Conservation (phyloP, 2,888 invertebrate species). For the Octodonta nipae region DNA sequence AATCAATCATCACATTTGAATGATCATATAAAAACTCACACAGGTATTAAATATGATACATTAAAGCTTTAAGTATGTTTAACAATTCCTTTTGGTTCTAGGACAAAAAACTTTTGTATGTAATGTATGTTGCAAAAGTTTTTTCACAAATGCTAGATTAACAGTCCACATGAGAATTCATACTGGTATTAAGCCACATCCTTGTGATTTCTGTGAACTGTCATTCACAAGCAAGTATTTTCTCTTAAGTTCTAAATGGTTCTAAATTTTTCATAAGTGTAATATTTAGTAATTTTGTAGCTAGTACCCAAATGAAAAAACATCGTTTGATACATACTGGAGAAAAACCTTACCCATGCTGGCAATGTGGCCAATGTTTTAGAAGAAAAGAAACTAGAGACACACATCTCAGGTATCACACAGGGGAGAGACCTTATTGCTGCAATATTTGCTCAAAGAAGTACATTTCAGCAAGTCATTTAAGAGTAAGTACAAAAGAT, state of each 20-base stretch:
- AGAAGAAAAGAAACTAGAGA: conserved; percentile 33
- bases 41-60: conserved; percentile 19
- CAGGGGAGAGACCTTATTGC: conserved; percentile 30
- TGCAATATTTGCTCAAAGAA: conserved; percentile 32
- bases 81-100: conserved; percentile 11
- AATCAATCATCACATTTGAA: conserved; percentile 30
- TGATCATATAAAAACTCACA: conserved; percentile 28
- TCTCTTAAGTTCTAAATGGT: background rate
- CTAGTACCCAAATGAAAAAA: conserved; percentile 30
- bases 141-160: conserved; percentile 26
- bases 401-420: conserved; percentile 33
- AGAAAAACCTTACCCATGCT: conserved; percentile 32
- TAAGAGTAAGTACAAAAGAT: conserved; percentile 22
- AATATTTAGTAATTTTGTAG: conserved; percentile 15
- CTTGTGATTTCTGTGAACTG: conserved; percentile 26
- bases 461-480: conserved; percentile 32
- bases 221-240: conserved; percentile 29
- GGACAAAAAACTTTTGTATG: conserved; percentile 30
- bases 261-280: background rate
- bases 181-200: conserved; percentile 31
- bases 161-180: conserved; percentile 30
- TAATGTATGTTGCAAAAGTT: conserved; percentile 29
- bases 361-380: conserved; percentile 33
- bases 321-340: conserved; percentile 32
- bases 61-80: background rate